phyloP scores from a whole-genome alignment of 1,140 invertebrate species.

The Drosophila tani region DNA sequence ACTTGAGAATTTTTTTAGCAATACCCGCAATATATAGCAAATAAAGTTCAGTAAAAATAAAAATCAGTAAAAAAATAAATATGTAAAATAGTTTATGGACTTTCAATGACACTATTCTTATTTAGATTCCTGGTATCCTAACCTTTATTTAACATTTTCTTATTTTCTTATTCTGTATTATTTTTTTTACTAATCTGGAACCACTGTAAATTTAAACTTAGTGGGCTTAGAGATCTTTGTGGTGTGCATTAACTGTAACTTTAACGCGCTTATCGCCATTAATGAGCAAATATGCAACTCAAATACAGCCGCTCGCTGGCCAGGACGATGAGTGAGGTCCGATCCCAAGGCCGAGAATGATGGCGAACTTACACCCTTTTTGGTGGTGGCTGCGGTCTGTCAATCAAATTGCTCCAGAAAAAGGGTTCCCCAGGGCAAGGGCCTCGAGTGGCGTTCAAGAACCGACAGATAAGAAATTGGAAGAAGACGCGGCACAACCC shows the following conservation, averaged over 20 bases:
- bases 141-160: not conserved
- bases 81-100: too few relatives aligned
- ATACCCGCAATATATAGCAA: too few relatives aligned
- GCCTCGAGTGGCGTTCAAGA: slow-evolving; percentile 66
- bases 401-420: slow-evolving; percentile 60
- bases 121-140: too few relatives aligned
- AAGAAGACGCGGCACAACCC: slow-evolving; percentile 45
- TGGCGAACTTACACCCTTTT: slow-evolving; percentile 29
- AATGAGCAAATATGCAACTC: slow-evolving; percentile 78
- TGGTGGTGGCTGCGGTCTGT: slow-evolving; percentile 65
- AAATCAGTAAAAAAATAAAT: too few relatives aligned
- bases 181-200: rapidly evolving
- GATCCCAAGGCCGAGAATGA: slow-evolving; percentile 19
- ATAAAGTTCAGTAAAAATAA: too few relatives aligned
- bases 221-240: slow-evolving; percentile 28
- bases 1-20: too few relatives aligned
- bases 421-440: slow-evolving; percentile 63
- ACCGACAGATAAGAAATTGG: slow-evolving; percentile 63
- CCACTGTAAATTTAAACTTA: not conserved
- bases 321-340: slow-evolving; percentile 18
- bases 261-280: slow-evolving; percentile 78
- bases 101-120: too few relatives aligned
- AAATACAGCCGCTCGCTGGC: slow-evolving; percentile 46
- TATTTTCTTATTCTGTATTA: not conserved
- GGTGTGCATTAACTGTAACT: slow-evolving; percentile 72